Evolutionary conservation across 2,888 invertebrate species (phyloP).

Genomic region (Anthophora plumipes): DNA sequence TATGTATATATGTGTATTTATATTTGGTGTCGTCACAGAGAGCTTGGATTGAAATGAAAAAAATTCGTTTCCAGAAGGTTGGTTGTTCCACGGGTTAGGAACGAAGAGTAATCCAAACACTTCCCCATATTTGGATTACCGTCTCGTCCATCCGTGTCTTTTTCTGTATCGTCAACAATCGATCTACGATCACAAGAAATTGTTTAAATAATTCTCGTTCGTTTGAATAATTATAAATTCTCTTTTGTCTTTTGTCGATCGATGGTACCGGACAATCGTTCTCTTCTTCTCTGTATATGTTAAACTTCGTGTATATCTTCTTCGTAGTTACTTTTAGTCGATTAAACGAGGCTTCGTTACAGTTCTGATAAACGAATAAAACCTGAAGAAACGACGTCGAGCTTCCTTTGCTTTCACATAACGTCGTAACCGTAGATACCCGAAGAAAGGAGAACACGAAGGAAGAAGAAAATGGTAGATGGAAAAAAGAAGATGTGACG

Average conservation of each 20-base stretch:
- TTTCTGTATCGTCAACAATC: neutral
- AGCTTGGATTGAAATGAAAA: neutral
- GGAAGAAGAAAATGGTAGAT: constrained; percentile 3
- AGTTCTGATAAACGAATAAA: neutral
- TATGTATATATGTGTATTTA: neutral
- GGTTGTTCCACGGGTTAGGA: constrained; percentile 8
- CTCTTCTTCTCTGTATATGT: neutral
- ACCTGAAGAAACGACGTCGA: neutral
- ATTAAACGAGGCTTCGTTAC: neutral
- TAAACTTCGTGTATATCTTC: neutral
- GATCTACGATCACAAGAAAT: constrained; percentile 6
- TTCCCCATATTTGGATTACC: constrained; percentile 81
- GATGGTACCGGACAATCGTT: neutral
- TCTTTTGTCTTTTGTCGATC: constrained; percentile 14
- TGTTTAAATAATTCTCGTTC: neutral
- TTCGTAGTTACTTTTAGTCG: neutral
- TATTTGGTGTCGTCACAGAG: neutral
- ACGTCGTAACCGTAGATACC: constrained; percentile 1
- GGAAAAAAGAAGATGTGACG: neutral
- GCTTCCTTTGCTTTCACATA: no score
- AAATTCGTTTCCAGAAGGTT: neutral
- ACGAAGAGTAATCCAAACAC: constrained; percentile 75
- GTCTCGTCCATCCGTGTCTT: constrained; percentile 28
- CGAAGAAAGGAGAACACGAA: neutral
- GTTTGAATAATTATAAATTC: constrained; percentile 13